Base-by-base conservation (phyloP, 2,797 vertebrate species). In the Rhinophrynus dorsalis region DNA sequence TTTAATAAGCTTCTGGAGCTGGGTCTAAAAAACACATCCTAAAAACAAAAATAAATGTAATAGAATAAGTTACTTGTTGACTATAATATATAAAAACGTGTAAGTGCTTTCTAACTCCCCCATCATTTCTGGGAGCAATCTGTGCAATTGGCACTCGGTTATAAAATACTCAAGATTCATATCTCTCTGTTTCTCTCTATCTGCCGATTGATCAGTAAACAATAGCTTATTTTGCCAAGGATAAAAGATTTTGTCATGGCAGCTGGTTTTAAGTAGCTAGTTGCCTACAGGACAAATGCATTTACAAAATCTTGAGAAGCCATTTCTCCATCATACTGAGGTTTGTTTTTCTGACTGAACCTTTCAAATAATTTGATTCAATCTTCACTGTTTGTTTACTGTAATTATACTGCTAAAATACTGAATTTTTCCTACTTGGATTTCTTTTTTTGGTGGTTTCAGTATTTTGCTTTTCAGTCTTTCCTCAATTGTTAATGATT, bases 181-280 rank as follows among this genome's bases (percentile, higher is more conserved):
- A 72, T 72, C 69, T 65, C 37, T 60, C 60, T 65, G 51, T 72
- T 58, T 60, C 23, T 23, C 40, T 51, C 51, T 65, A 72, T 72
- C 69, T 65, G 45, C 54, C 61, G 44, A 72, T 57, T 56, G 54
- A 72, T 72, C 69, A 72, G 47, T 72, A 72, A 72, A 72, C 69
- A 72, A 65, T 59, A 42, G 69, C 69, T 66, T 72, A 72, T 72
- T 72, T 72, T 72, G 54, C 69, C 38, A 60, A 58, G 69, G 52
- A 72, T 72, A 65, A 72, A 72, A 72, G 61, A 72, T 72, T 72
- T 65, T 51, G 54, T 65, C 69, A 72, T 72, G 69, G 69, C 69
- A 72, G 69, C 69, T 72, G 69, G 69, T 72, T 72, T 72, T 72
- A 40, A 72, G 69, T 72, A 65, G 61, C 69, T 72, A 72, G 44